Conservation (phyloP, 2,113 vertebrate genomes). For the Nycticebus coucang region DNA sequence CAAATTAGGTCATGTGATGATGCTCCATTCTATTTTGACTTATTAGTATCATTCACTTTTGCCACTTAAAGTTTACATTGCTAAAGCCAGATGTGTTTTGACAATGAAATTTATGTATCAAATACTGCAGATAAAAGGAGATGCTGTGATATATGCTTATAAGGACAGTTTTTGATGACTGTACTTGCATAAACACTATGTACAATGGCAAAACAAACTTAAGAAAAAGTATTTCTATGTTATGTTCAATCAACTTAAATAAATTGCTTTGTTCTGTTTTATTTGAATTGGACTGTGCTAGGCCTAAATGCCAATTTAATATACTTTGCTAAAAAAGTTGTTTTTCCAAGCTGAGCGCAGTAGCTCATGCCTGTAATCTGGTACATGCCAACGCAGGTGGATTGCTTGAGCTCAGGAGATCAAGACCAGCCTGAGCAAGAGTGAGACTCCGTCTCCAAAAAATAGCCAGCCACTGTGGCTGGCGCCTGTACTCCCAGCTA, state of each 20-base stretch:
- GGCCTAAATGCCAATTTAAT: constrained; percentile 81
- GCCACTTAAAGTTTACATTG: constrained; percentile 83
- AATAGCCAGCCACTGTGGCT: no score
- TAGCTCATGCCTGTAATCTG: no score
- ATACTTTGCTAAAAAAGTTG: constrained; percentile 23
- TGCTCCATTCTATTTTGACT: constrained; percentile 74
- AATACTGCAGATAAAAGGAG: constrained; percentile 53
- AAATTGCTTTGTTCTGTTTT: constrained; percentile 67
- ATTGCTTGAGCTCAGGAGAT: no score
- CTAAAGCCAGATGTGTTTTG: constrained; percentile 72
- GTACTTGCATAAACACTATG: constrained; percentile 63
- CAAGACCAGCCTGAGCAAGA: no score
- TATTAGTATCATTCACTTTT: constrained; percentile 76
- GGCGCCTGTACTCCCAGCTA: no score
- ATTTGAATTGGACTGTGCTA: constrained; percentile 66
- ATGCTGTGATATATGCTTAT: constrained; percentile 70
- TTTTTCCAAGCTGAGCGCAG: no score
- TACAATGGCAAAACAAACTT: constrained; percentile 47
- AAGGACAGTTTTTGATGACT: constrained; percentile 56
- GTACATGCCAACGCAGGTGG: no score
- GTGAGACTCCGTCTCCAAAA: no score
- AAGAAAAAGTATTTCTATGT: constrained; percentile 62
- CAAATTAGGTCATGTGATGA: constrained; percentile 67
- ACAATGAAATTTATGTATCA: constrained; percentile 65
- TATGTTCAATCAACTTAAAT: constrained; percentile 72